A percentile compares a stretch with the other conserved stretches of the same genome.
Conservation (phyloP, 2,113 vertebrate species). For the Narcine bancroftii region DNA sequence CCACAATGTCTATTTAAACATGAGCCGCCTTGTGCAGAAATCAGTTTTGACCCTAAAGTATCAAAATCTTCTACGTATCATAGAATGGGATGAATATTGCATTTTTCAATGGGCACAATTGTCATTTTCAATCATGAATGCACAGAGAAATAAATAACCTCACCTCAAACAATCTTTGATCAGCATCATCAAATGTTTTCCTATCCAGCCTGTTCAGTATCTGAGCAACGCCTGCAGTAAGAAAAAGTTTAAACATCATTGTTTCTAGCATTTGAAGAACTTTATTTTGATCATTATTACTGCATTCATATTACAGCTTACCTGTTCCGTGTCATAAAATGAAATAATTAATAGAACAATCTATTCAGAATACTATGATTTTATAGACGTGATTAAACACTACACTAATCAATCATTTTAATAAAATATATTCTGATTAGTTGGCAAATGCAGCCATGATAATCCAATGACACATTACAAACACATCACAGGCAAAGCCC, state of each 20-base stretch:
- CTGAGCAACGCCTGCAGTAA: conserved; percentile 60
- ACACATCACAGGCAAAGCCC: too few species aligned
- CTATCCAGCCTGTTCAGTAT: conserved; percentile 66
- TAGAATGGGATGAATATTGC: not conserved
- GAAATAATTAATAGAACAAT: not conserved
- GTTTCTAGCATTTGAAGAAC: not conserved
- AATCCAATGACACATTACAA: not conserved
- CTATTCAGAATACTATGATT: not conserved
- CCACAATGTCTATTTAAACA: not conserved
- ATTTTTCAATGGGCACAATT: not conserved
- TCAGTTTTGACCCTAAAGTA: not conserved
- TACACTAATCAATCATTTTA: not conserved
- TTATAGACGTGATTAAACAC: not conserved
- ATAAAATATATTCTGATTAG: conserved; percentile 1
- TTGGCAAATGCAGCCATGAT: not conserved
- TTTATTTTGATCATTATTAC: not conserved
- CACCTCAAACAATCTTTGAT: conserved; percentile 69
- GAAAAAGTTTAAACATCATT: conserved; percentile 23
- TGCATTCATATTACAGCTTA: not conserved
- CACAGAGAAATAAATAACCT: not conserved
- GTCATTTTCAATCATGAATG: not conserved
- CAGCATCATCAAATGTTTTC: conserved; percentile 65
- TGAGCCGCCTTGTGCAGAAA: not conserved
- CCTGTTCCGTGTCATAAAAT: not conserved
- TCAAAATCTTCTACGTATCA: not conserved